Conservation (phyloP, 2,797 vertebrate species). For the Denticeps clupeoides region DNA sequence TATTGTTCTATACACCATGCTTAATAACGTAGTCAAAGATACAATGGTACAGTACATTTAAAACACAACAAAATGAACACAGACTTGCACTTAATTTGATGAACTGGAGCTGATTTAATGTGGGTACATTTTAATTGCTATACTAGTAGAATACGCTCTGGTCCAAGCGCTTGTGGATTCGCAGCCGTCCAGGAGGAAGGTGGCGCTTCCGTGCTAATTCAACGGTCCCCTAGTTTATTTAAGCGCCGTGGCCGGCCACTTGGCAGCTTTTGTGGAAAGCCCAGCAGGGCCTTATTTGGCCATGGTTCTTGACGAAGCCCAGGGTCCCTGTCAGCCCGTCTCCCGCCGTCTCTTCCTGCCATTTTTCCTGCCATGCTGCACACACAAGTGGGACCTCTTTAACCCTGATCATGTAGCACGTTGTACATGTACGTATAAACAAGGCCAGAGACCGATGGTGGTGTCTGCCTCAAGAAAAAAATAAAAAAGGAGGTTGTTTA, state of each 20-base stretch:
- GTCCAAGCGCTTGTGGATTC: neutral
- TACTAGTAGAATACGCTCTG: no score
- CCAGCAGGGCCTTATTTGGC: slow-evolving; percentile 51
- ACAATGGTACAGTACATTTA: no score
- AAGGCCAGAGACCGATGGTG: no score
- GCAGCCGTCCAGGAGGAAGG: slow-evolving; percentile 20
- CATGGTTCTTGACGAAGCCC: slow-evolving; percentile 30
- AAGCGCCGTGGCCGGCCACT: slow-evolving; percentile 38
- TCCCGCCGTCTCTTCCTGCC: slow-evolving; percentile 1
- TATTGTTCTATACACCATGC: no score
- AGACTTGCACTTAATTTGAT: no score
- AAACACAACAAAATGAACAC: no score
- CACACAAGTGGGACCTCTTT: slow-evolving; percentile 16
- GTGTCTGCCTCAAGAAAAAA: no score
- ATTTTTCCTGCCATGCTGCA: slow-evolving; percentile 3
- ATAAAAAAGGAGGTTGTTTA: no score
- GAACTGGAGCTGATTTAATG: no score
- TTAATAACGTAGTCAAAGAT: no score
- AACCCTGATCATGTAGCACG: slow-evolving; percentile 14
- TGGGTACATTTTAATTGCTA: no score
- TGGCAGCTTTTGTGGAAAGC: slow-evolving; percentile 43
- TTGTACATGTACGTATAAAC: slow-evolving; percentile 19
- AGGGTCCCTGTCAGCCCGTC: neutral
- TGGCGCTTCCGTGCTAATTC: slow-evolving; percentile 48
- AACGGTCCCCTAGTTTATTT: slow-evolving; percentile 51